Percentiles rank a stretch among this genome's conserved stretches.
Conservation (phyloP, 2,113 vertebrate species). For the Choloepus hoffmanni region DNA sequence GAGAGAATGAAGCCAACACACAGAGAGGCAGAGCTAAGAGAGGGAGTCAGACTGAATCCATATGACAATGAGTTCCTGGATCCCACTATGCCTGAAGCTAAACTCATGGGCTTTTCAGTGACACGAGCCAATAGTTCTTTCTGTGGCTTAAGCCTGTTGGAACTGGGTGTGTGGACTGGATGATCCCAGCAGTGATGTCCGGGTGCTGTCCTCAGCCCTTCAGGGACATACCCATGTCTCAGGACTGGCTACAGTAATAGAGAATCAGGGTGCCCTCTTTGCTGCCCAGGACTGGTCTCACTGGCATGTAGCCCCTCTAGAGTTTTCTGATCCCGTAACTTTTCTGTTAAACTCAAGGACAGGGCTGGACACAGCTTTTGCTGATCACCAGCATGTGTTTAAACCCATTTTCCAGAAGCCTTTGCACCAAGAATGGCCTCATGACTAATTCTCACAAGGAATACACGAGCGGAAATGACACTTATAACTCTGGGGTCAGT, state of each 20-base stretch:
- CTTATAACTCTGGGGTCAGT: background rate
- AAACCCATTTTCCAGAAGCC: background rate
- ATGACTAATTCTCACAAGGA: background rate
- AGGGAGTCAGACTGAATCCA: no score
- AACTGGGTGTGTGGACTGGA: background rate
- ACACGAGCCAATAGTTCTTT: background rate
- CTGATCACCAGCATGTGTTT: no score
- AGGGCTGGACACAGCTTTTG: background rate
- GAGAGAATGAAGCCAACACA: background rate
- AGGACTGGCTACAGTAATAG: fast-evolving
- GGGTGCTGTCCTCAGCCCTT: background rate
- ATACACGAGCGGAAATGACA: background rate
- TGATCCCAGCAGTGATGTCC: background rate
- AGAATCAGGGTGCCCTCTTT: fast-evolving
- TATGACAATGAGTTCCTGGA: background rate
- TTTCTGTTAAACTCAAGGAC: fast-evolving
- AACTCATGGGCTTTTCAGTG: background rate
- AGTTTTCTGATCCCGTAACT: fast-evolving
- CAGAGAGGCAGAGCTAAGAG: background rate
- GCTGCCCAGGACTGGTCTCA: background rate
- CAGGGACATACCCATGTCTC: fast-evolving
- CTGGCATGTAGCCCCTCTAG: background rate
- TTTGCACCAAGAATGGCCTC: background rate
- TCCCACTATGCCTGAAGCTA: background rate
- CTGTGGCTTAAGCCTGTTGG: background rate